Base-by-base conservation (phyloP, 1,140 invertebrate species). In the Pogonomyrmex californicus region DNA sequence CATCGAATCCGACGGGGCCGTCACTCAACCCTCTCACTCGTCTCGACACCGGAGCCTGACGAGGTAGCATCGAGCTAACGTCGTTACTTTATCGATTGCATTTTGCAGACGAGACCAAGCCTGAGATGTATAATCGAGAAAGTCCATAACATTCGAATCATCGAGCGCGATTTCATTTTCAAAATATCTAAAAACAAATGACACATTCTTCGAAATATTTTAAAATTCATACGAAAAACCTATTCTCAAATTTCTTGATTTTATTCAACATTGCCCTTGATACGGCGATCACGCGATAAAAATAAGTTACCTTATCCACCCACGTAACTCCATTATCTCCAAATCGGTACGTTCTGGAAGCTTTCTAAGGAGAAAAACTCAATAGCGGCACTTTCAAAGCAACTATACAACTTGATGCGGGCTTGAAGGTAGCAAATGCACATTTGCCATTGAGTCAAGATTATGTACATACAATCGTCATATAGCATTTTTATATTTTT, bases 1-100 rank as follows among this genome's bases (percentile, higher is more conserved):
- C 77, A 87, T 87, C 86, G 86, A 87, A 87, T 87, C 81, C 86
- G 86, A 87, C 86, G 68, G 66, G 60, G 79, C 86, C 79, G 65
- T 87, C 86, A 83, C 66, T 87, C 86, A 82, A 58, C 86, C 79
- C 68, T 87, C 79, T 87, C 66, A 87, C 79, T 87, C 86, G 79
- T 85, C 66, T 75, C 86, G 86, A 87, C 86, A 85, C 73, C 58
- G 65, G 66, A 83, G 66, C 68, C 86, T 87, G 86, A 87, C 79
- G 86, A 87, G 86, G 68, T 81, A 83, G 79, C 79, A 83, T 83
- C 79, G 68, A 85, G 68, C 86, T 87, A 87, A 87, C 68, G 51
- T 83, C 77, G 86, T 87, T 83, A 85, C 68, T 85, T 62, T 65
- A 87, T 87, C 86, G 86, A 87, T 87, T 79, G 68, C 86, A n/a